phyloP scores from a whole-genome alignment of 1,140 invertebrate genomes.

The Micrasema minimum region DNA sequence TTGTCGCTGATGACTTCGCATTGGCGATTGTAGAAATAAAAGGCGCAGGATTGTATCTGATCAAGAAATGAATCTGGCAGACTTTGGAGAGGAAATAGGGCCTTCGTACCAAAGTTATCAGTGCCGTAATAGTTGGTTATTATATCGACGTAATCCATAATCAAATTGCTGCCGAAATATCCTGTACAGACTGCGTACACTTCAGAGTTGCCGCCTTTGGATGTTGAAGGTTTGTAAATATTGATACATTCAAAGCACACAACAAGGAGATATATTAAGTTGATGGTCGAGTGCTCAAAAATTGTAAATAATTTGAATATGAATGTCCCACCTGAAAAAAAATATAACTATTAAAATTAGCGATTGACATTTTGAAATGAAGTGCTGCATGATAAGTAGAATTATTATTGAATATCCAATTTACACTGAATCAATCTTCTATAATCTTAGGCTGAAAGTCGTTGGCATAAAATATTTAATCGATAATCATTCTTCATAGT shows the following conservation, averaged over 20 bases:
- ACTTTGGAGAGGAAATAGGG: constrained; percentile 71
- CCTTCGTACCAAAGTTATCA: constrained; percentile 59
- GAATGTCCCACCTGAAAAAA: constrained; percentile 76
- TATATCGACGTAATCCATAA: constrained; percentile 62
- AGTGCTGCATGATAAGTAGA: too few species aligned
- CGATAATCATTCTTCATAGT: too few species aligned
- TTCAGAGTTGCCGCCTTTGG: constrained; percentile 95
- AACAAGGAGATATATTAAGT: constrained; percentile 83
- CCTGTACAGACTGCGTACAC: constrained; percentile 85
- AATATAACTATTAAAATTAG: background rate
- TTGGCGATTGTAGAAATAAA: constrained; percentile 74
- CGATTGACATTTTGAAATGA: too few species aligned
- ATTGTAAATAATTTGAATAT: constrained; percentile 94
- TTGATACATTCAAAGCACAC: constrained; percentile 78
- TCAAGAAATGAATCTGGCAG: constrained; percentile 76
- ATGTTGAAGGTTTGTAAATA: constrained; percentile 89
- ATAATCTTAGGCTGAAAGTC: too few species aligned
- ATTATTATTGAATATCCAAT: too few species aligned
- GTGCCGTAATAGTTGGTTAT: constrained; percentile 67
- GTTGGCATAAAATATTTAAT: too few species aligned
- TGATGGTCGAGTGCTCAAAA: constrained; percentile 85
- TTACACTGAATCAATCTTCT: too few species aligned
- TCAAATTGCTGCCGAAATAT: constrained; percentile 67
- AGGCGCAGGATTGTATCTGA: constrained; percentile 73
- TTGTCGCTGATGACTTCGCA: constrained; percentile 73